Conservation (phyloP, 2,888 invertebrate species). For the Belgica antarctica region DNA sequence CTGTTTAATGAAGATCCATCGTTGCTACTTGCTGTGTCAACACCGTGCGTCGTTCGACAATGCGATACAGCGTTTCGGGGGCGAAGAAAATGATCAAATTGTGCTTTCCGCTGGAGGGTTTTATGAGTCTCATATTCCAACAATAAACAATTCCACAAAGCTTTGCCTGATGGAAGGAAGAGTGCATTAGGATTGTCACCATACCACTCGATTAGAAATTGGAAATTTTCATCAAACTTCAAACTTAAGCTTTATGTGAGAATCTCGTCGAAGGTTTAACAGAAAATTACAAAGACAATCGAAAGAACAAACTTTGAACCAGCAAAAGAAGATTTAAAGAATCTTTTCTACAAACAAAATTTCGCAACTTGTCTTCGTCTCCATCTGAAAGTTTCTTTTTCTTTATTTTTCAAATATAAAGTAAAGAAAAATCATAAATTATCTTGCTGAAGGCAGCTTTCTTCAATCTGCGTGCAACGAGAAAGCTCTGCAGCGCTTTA, state of each 20-base stretch:
- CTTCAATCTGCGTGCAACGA: too few species aligned
- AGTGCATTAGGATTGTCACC: too few species aligned
- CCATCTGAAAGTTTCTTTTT: neutral
- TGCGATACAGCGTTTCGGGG: neutral
- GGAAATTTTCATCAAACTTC: too few species aligned
- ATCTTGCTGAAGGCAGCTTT: neutral
- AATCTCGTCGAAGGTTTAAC: too few species aligned
- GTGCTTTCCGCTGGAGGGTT: neutral
- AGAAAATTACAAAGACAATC: too few species aligned
- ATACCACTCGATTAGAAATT: too few species aligned
- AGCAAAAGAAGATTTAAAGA: neutral
- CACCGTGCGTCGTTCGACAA: neutral
- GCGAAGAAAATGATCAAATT: neutral
- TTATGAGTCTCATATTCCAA: neutral
- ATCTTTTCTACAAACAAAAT: neutral
- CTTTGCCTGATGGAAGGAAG: too few species aligned
- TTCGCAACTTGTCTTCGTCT: neutral
- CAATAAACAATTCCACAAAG: conserved; percentile 8
- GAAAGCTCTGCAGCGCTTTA: conserved; percentile 14
- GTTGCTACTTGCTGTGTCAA: neutral
- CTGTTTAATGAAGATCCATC: conserved; percentile 8
- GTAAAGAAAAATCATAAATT: neutral
- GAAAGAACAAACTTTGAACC: too few species aligned
- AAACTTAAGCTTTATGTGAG: too few species aligned
- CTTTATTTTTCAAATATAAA: too few species aligned